Conservation (phyloP, 2,888 invertebrate species). For the Belgica antarctica region DNA sequence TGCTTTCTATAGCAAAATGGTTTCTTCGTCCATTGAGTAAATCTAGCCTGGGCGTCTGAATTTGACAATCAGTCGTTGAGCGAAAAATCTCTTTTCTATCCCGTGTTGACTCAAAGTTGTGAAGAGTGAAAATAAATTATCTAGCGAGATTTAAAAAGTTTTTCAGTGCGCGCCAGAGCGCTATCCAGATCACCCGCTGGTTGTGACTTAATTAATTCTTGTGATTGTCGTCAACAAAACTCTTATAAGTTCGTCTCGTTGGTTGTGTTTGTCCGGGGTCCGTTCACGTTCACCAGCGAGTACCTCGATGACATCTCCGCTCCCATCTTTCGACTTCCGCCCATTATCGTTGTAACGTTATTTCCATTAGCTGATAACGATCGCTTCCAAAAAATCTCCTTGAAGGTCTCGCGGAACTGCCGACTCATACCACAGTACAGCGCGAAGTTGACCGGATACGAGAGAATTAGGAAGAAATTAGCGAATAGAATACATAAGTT, state of each 20-base stretch:
- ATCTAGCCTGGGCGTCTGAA: neutral
- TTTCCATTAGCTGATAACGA: conserved; percentile 56
- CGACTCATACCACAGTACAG: conserved; percentile 96
- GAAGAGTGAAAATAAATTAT: too few species aligned
- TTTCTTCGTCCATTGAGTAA: neutral
- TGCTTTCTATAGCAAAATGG: neutral
- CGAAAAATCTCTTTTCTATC: neutral
- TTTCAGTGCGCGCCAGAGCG: neutral
- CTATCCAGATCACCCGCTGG: neutral
- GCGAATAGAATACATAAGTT: conserved; percentile 77
- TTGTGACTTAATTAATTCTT: neutral
- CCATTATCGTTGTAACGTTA: conserved; percentile 57
- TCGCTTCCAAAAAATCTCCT: conserved; percentile 68
- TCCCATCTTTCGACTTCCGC: conserved; percentile 49
- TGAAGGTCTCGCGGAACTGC: conserved; percentile 91
- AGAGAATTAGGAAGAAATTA: conserved; percentile 87
- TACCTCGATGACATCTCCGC: conserved; percentile 67
- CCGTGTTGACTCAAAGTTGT: too few species aligned
- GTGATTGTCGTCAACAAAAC: conserved; percentile 48
- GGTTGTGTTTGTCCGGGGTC: conserved; percentile 72
- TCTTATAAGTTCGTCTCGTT: conserved; percentile 75
- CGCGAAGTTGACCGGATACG: conserved; percentile 91
- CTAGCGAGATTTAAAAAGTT: neutral
- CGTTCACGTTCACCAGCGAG: conserved; percentile 68
- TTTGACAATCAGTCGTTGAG: neutral